Base-by-base conservation (phyloP, 2,797 vertebrate genomes). In the Epinephelus awoara region DNA sequence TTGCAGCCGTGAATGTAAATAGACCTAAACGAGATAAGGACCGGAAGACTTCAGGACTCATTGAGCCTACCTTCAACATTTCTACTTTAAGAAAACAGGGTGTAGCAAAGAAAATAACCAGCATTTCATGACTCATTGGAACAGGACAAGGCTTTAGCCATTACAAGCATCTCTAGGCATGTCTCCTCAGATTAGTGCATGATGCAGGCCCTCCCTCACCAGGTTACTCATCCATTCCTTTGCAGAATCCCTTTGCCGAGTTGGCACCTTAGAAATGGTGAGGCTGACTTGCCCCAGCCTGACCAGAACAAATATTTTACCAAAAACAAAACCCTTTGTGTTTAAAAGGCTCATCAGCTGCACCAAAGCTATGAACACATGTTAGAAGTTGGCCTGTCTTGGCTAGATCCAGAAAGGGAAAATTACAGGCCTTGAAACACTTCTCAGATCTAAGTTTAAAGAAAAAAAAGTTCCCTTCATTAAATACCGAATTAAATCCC, bases 151-250 rank as follows among this genome's bases (percentile, higher is more conserved):
- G 27, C 23, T 81, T 74, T 2, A 38, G 49, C 63, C 76, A 79
- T 47, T 44, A 72, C 69, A 61, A 69, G 70, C 77, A 77, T 85
- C 75, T 77, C 49, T 7, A 59, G 76, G 44, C 77, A 78, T 11
- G 77, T 80, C 71, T 77, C 29, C 21, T 72, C 42, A 63, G 47
- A 79, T 81, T 34, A 74, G 38, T 0, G 6, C 25, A 11, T 2
- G 3, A 18, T 8, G 18, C 9, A 47, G 42, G 59, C 12, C 27
- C 47, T 46, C 50, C 50, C 70, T 25, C 14, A 2, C 67, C 66
- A 71, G 25, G 67, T 89, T 89, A 85, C 80, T 89, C 84, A 89
- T 74, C 58, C 80, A 23, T 71, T 76, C 80, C 78, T 72, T 29
- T 50, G 25, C 5, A 0, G 58, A 83, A 75, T 9, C 23, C 29